Evolutionary conservation across 2,888 invertebrate species (phyloP), one percentile per base, ranked within the genome.

Genomic region (Melanostoma scalare): DNA sequence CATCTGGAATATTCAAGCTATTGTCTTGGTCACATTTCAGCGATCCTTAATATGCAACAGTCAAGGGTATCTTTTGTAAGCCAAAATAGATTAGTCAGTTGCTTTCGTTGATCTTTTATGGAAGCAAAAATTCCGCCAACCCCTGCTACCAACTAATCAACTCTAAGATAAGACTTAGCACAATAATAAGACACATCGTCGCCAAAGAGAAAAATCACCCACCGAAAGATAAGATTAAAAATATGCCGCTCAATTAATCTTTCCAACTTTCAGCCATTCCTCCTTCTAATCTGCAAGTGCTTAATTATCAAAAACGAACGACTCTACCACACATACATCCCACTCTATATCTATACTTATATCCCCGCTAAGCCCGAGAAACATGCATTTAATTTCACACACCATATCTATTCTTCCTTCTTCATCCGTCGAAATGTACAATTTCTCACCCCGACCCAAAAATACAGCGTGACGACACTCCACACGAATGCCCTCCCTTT

Each of bases 351-450:
- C 58, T 44, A 9, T 30, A 52, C 50, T 10, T 36, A 52, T 56
- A 84, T 78, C 84, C 69, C 40, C 6, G 73, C 68, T 78, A 78
- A 78, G 48, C 65, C 74, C 55, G 58, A 60, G 30, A 63, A 71
- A 84, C 84, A 78, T 79, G 84, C 84, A 84, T 84, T 69, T 71
- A 84, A 84, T 79, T 84, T 84, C 84, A 84, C 84, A 84, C 84
- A 74, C 84, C 84, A 84, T 84, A 79, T 30, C 33, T 30, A 20
- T 63, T 38, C 6, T 36, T 48, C 10, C 6, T 33, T 65, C 60
- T 58, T 55, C 48, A 30, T 55, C 55, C 46, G 48, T 31, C 53
- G 35, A 33, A 71, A 56, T 65, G 63, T 71, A 36, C 44, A 10
- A 50, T 31, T 48, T 52, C 67, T 20, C 44, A 33, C 46, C 36